A percentile compares a stretch with the other conserved stretches of the same genome.
These are phyloP conservation scores for Cairina moschata DNA, from an alignment of 2,113 vertebrate species.

Conservation along the genomic window DNA sequence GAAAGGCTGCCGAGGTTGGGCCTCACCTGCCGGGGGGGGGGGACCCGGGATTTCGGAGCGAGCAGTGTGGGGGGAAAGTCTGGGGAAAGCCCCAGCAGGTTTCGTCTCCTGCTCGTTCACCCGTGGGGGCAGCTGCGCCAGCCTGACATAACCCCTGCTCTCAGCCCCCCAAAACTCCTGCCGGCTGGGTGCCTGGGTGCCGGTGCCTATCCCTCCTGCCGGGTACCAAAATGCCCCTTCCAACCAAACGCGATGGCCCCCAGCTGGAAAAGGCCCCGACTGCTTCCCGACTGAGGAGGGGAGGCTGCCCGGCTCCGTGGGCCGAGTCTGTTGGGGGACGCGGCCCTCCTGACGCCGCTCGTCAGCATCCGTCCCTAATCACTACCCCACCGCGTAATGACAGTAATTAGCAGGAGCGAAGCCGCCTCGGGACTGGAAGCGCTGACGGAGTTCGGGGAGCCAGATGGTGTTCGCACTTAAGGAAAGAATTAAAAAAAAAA, in stretches of 20 bases:
- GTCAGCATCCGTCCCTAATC: conserved; percentile 65
- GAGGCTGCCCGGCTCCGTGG: background rate
- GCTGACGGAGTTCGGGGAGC: conserved; percentile 60
- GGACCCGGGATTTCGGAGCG: background rate
- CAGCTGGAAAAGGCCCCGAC: background rate
- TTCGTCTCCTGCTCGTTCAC: background rate
- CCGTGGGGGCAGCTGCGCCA: background rate
- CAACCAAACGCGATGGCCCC: background rate
- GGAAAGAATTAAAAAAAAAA: background rate
- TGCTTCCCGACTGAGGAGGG: background rate
- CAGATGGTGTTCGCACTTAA: conserved; percentile 75
- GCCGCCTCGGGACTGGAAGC: conserved; percentile 69
- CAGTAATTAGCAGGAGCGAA: conserved; percentile 70
- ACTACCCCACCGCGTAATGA: conserved; percentile 70
- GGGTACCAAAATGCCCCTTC: background rate
- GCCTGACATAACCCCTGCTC: background rate
- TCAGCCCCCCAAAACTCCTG: background rate
- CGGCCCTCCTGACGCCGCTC: conserved; percentile 42
- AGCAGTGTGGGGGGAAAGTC: background rate
- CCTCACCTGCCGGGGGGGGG: background rate
- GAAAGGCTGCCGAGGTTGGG: background rate
- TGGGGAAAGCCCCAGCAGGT: background rate
- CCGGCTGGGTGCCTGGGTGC: too few relatives aligned
- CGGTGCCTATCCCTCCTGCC: background rate
- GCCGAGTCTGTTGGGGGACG: background rate